Conservation (phyloP, 2,113 vertebrate genomes). For the Grammomys surdaster region DNA sequence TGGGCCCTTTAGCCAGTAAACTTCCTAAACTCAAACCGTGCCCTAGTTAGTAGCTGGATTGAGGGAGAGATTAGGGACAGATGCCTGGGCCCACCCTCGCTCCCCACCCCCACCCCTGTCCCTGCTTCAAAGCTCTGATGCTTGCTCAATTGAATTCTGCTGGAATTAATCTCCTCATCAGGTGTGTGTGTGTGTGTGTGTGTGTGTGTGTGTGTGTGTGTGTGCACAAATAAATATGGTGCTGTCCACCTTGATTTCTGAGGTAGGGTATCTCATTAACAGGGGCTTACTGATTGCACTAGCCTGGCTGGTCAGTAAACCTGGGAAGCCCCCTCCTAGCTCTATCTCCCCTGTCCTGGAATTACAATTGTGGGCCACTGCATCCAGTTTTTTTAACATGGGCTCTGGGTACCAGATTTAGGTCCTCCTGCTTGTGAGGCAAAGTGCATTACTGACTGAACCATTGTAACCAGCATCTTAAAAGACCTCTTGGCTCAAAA, state of each 20-base stretch:
- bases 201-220: background rate
- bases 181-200: background rate
- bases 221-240: background rate
- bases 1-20: too few species aligned
- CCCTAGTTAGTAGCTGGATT: background rate
- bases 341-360: background rate
- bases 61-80: background rate
- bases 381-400: background rate
- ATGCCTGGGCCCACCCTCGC: background rate
- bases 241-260: background rate
- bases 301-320: background rate
- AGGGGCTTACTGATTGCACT: background rate
- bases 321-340: background rate
- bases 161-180: background rate
- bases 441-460: background rate
- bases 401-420: background rate
- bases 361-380: too few species aligned
- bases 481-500: background rate
- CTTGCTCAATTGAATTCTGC: background rate
- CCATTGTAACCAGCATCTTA: background rate
- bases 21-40: background rate
- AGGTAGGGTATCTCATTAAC: background rate
- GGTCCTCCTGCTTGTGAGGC: background rate
- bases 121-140: background rate
- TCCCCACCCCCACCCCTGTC: background rate